phyloP scores from a whole-genome alignment of 1,140 invertebrate species.

The Adoxophyes honmai region DNA sequence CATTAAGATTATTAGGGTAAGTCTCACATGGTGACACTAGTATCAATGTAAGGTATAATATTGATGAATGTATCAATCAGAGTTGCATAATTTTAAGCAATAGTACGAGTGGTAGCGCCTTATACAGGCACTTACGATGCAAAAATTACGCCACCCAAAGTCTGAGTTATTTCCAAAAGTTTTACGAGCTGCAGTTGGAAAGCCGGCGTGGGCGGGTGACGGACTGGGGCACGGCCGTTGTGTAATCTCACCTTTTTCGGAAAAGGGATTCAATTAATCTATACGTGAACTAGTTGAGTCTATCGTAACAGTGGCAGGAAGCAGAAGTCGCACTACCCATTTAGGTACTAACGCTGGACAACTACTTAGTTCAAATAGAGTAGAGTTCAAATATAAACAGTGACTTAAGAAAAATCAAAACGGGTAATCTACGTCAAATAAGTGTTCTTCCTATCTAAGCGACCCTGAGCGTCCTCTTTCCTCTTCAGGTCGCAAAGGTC shows the following conservation, averaged over 20 bases:
- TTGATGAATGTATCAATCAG: neutral
- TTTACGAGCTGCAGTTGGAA: slow-evolving; percentile 3
- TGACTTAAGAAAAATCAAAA: too few relatives aligned
- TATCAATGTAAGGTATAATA: neutral
- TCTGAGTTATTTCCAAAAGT: slow-evolving; percentile 12
- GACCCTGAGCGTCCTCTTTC: too few relatives aligned
- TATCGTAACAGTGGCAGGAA: neutral
- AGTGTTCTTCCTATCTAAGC: too few relatives aligned
- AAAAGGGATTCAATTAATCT: neutral
- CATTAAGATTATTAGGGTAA: too few relatives aligned
- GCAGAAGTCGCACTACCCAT: too few relatives aligned
- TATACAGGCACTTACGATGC: slow-evolving; percentile 1
- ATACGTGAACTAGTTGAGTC: neutral
- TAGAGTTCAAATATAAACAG: too few relatives aligned
- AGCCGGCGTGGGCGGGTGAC: slow-evolving; percentile 1
- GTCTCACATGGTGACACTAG: too few relatives aligned
- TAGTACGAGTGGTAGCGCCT: neutral
- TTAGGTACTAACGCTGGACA: too few relatives aligned
- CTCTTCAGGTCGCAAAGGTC: too few relatives aligned
- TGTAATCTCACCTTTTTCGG: slow-evolving; percentile 4
- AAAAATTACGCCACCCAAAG: slow-evolving; percentile 11
- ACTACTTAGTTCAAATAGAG: too few relatives aligned
- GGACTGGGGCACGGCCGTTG: slow-evolving; percentile 5
- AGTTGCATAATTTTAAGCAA: neutral
- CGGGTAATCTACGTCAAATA: too few relatives aligned